Evolutionary conservation across 2,797 vertebrate species (phyloP), one percentile per base, ranked within the genome.

Genomic region (Clamator glandarius): DNA sequence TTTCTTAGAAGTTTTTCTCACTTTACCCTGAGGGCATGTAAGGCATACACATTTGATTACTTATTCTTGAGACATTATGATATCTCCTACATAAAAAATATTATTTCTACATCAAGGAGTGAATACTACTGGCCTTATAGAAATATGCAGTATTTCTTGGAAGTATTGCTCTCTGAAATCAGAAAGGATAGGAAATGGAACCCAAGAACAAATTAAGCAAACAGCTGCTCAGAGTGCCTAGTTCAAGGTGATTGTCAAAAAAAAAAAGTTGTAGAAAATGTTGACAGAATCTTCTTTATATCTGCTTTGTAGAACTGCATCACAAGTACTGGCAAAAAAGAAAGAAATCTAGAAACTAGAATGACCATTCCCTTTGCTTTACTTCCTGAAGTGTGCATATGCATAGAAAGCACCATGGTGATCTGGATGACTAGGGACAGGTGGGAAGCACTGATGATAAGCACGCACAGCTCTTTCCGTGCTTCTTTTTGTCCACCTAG

Each of bases 281-380:
- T 48, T 62, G 63, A 31, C 11, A 58, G 11, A 69, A 14, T 2
- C 5, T 84, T 90, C 29, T 55, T 87, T 52, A 63, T 21, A 63
- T 6, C 5, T 75, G 15, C 12, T 82, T 21, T 57, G 31, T 29
- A 72, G 24, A 84, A 63, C 25, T 41, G 7, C 15, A 42, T 46
- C 1, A 0, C 16, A 58, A 62, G 24, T 13, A 25, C 25, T 0
- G 3, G 70, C 72, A 2, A 61, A 41, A 44, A 33, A 48, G 23
- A 23, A 26, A 31, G 28, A 57, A n/a, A 25, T 17, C 9, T 25
- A 8, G 58, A 72, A 78, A 72, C 7, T 29, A 10, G 12, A 78
- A 72, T 12, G 9, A 35, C 21, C 2, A 20, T 35, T 50, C 84
- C 50, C 25, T 51, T 63, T 59, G 3, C 8, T 91, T 84, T 86